These are phyloP conservation scores for Pteropus rufus DNA, from an alignment of 2,797 vertebrate genomes.

Conservation along the genomic window DNA sequence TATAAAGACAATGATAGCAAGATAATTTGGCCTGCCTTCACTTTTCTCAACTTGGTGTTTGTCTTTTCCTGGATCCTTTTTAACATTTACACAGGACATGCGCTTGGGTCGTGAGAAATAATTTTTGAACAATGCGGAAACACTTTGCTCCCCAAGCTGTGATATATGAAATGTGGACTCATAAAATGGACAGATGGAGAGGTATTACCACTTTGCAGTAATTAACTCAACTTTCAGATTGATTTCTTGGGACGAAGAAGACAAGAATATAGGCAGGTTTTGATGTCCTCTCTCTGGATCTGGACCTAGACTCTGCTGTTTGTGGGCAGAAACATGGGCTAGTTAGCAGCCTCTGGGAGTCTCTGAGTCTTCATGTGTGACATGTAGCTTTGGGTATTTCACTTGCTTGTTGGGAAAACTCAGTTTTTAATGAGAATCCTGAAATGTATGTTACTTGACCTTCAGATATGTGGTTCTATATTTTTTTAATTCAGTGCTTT, in stretches of 20 bases:
- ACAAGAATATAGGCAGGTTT: neutral
- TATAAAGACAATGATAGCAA: neutral
- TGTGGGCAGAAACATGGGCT: neutral
- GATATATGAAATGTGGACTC: neutral
- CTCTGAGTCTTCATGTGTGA: neutral
- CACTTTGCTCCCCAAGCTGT: neutral
- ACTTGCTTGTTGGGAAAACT: neutral
- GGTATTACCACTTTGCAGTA: neutral
- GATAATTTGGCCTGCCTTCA: neutral
- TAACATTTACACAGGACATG: neutral
- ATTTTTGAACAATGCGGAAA: neutral
- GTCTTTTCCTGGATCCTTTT: neutral
- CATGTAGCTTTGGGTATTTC: neutral
- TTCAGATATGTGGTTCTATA: neutral
- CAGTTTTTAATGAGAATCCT: neutral
- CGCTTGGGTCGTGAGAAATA: neutral
- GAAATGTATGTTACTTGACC: neutral
- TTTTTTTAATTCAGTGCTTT: neutral
- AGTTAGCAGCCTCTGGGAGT: neutral
- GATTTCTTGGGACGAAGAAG: neutral
- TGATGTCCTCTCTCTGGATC: neutral
- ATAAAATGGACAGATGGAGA: neutral
- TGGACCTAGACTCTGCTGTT: neutral
- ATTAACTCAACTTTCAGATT: neutral
- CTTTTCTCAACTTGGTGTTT: neutral